A percentile compares a stretch with the other conserved stretches of the same genome.
These are phyloP conservation scores for Olivierus martensii DNA, from an alignment of 1,140 invertebrate genomes.

Conservation along the genomic window DNA sequence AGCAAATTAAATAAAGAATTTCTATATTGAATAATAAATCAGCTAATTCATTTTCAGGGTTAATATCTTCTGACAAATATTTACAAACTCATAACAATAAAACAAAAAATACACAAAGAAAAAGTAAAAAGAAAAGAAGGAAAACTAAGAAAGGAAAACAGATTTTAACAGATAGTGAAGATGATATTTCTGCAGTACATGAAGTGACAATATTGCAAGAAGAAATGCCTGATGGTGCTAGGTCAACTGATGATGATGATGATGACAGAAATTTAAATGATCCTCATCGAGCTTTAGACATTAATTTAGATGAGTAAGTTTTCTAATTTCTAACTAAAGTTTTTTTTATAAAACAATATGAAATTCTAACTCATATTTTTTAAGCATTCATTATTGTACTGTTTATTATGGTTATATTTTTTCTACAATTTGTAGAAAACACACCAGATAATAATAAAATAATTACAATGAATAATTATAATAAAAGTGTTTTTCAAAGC, in stretches of 20 bases:
- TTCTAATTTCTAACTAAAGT: too few relatives aligned
- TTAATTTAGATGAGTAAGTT: conserved; percentile 79
- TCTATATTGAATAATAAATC: too few relatives aligned
- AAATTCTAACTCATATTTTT: too few relatives aligned
- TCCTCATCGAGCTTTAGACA: conserved; percentile 85
- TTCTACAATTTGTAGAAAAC: too few relatives aligned
- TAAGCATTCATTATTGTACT: too few relatives aligned
- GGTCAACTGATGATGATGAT: conserved; percentile 67
- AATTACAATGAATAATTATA: too few relatives aligned
- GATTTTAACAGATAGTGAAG: conserved; percentile 35
- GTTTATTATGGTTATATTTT: too few relatives aligned
- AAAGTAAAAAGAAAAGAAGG: conserved; percentile 25
- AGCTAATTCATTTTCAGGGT: too few relatives aligned
- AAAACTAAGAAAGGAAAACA: conserved; percentile 22
- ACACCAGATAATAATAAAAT: too few relatives aligned
- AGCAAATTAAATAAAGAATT: too few relatives aligned
- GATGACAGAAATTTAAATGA: conserved; percentile 42
- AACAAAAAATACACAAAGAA: conserved; percentile 24
- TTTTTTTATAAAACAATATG: too few relatives aligned
- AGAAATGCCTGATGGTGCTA: conserved; percentile 92
- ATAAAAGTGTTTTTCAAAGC: too few relatives aligned
- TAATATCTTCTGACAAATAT: conserved; percentile 61
- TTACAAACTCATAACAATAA: conserved; percentile 36
- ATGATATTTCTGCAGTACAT: conserved; percentile 39
- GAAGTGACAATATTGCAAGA: conserved; percentile 62